phyloP scores from a whole-genome alignment of 2,113 vertebrate species.

The Micronycteris hirsuta region DNA sequence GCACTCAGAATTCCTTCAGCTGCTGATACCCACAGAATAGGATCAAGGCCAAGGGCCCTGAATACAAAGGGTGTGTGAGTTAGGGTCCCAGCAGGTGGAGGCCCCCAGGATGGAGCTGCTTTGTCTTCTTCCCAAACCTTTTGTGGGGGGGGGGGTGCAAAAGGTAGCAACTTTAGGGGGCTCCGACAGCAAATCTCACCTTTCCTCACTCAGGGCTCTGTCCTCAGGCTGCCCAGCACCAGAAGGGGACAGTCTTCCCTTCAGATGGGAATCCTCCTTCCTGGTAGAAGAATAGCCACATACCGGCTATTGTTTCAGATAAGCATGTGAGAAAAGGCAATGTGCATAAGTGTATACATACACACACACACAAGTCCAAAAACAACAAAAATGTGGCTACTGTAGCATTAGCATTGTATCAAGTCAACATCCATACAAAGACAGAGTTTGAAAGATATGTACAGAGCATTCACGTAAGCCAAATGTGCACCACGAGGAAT shows the following conservation, averaged over 20 bases:
- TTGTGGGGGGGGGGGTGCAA: not conserved
- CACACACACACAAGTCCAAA: not conserved
- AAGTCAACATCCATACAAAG: conserved; percentile 43
- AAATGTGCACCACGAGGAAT: conserved; percentile 28
- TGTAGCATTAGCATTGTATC: conserved; percentile 38
- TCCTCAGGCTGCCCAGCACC: not conserved
- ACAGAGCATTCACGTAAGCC: conserved; percentile 59
- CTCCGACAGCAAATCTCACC: not conserved
- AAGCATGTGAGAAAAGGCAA: conserved; percentile 55
- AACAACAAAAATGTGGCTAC: conserved; percentile 28
- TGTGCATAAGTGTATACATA: not conserved
- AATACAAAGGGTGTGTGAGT: not conserved
- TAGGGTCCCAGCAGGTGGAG: not conserved
- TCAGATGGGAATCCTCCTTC: conserved; percentile 32
- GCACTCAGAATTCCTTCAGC: conserved; percentile 25
- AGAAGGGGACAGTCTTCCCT: not conserved
- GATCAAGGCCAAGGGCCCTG: not conserved
- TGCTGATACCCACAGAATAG: not conserved
- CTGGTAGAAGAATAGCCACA: conserved; percentile 40
- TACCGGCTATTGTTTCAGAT: conserved; percentile 37
- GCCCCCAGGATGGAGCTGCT: not conserved
- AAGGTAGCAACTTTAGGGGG: not conserved
- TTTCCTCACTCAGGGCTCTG: not conserved
- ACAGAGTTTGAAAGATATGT: conserved; percentile 56
- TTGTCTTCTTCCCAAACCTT: not conserved